These are phyloP conservation scores for Eurystomus gularis DNA, from an alignment of 2,113 vertebrate species.

Conservation along the genomic window DNA sequence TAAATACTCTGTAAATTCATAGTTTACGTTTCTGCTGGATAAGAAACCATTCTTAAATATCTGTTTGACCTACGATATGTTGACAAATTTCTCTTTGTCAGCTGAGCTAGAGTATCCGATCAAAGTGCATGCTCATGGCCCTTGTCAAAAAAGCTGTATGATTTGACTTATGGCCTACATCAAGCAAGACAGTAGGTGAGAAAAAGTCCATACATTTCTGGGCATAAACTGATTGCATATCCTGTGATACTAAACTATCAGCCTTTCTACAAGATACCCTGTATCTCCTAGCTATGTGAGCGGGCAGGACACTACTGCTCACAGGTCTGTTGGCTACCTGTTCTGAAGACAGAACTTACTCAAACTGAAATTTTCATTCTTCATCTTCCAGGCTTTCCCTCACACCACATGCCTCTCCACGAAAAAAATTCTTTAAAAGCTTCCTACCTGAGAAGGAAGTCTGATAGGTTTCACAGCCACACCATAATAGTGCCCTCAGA, in stretches of 20 bases:
- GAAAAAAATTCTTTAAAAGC: not conserved
- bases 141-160: not conserved
- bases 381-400: not conserved
- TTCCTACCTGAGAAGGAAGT: not conserved
- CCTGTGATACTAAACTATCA: not conserved
- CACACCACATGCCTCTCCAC: not conserved
- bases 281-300: not conserved
- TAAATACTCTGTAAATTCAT: not conserved
- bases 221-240: not conserved
- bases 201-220: not conserved
- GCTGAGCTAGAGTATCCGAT: not conserved
- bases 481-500: not conserved
- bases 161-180: not conserved
- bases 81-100: not conserved
- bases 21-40: not conserved
- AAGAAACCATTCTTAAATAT: not conserved
- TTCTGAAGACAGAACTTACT: not conserved
- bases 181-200: not conserved
- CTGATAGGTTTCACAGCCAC: not conserved
- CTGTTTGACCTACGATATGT: not conserved
- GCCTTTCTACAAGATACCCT: not conserved
- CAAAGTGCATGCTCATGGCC: not conserved
- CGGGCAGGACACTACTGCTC: not conserved
- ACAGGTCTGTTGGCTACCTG: not conserved
- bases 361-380: not conserved